Base-by-base conservation (phyloP, 1,140 invertebrate species). In the Pseudomyrmex cubaensis region DNA sequence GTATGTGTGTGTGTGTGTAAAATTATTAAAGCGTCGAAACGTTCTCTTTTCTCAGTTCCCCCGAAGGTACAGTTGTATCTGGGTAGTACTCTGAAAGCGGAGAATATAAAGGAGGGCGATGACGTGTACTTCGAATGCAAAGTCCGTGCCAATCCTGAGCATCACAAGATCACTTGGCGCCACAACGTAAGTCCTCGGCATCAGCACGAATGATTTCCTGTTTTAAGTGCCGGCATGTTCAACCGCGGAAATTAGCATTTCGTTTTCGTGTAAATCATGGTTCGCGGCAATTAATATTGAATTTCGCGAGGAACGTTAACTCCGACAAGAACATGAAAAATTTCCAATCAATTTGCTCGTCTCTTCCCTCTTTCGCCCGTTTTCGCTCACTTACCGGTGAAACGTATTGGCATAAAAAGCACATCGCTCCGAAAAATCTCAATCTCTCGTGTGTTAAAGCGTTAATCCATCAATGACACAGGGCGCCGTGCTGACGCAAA, bases 71-170 rank as follows among this genome's bases (percentile, higher is more conserved):
- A 96, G 61, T 93, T 99, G 70, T 95, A 96, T 86, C 94, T 98
- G 83, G 98, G 98, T 83, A 97, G 96, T 89, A 98, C 97, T 10
- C 94, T 98, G 80, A 97, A 97, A 88, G 96, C 97, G 17, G 96
- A 97, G 84, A 97, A 98, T 94, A 98, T 98, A 94, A 98, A 98
- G 94, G 97, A 98, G 95, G 97, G 97, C 50, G 98, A 98, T 90
- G 98, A 98, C 93, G 97, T 98, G 61, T 98, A 98, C 94, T 98
- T 98, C 94, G 98, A 98, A 94, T 98, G 98, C 94, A 97, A 98
- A 94, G 97, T 98, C 83, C 95, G 96, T 89, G 97, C 98, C 74
- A 98, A 98, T 95, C 98, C 98, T 20, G 96, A 96, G 82, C 97
- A 96, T 93, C 96, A 97, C 86, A 97, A 97, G 91, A 96, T 99